These are phyloP conservation scores for Hafferia zeledoni DNA, from an alignment of 2,797 vertebrate genomes.

Conservation along the genomic window DNA sequence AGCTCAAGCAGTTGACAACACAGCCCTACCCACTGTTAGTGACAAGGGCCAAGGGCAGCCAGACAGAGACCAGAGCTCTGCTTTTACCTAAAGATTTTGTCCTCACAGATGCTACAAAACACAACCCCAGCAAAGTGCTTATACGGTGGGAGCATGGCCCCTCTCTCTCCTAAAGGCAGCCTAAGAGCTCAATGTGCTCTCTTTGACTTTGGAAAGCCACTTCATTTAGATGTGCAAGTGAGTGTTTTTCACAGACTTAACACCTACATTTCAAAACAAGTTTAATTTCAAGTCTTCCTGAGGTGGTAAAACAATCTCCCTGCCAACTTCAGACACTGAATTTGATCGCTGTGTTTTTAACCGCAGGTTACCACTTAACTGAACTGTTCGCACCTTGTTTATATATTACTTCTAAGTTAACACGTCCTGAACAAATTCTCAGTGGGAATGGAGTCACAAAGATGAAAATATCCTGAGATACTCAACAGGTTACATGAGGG, in stretches of 20 bases:
- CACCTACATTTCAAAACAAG: conserved; percentile 43
- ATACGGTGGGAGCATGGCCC: rapidly evolving
- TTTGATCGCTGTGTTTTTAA: not conserved
- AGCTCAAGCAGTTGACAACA: not conserved
- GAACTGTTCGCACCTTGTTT: conserved; percentile 36
- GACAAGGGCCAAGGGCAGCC: not conserved
- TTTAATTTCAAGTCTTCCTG: not conserved
- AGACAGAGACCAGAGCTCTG: not conserved
- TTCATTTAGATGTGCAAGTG: not conserved
- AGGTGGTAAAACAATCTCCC: not conserved
- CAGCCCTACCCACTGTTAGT: rapidly evolving
- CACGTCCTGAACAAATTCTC: conserved; percentile 7
- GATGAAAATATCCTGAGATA: conserved; percentile 24
- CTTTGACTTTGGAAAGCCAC: not conserved
- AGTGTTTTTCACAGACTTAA: not conserved
- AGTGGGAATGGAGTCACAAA: not conserved
- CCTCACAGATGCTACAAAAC: not conserved
- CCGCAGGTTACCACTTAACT: conserved; percentile 16
- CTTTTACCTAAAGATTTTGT: not conserved
- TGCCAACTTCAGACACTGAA: conserved; percentile 23
- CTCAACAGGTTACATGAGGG: not conserved
- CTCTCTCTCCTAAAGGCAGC: not conserved
- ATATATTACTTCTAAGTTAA: conserved; percentile 30
- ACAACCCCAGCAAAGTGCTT: not conserved
- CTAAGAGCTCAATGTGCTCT: not conserved